A percentile compares a stretch with the other conserved stretches of the same genome.
Evolutionary conservation across 2,797 vertebrate species (phyloP).

Genomic region (Podarcis lilfordi): DNA sequence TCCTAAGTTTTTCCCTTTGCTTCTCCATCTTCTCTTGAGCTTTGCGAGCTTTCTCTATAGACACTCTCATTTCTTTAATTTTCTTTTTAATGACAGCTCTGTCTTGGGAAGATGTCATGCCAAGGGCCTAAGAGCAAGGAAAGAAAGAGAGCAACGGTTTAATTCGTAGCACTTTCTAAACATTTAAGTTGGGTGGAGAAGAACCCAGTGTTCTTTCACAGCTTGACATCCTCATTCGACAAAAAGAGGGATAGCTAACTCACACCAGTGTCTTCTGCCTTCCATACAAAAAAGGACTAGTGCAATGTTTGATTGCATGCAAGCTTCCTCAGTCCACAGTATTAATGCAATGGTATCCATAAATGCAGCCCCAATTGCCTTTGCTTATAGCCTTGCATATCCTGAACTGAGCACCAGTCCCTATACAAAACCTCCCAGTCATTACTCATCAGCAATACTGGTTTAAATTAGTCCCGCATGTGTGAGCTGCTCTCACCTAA

Average conservation of each 20-base stretch:
- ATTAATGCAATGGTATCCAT: neutral
- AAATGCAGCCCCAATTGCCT: neutral
- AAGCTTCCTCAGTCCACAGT: neutral
- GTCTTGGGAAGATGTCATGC: conserved; percentile 90
- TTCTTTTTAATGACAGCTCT: conserved; percentile 92
- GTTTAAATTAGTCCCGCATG: neutral
- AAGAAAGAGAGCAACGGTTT: neutral
- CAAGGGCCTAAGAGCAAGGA: conserved; percentile 79
- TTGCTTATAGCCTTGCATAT: neutral
- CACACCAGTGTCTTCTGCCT: neutral
- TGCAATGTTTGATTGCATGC: neutral
- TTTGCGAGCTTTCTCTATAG: conserved; percentile 89
- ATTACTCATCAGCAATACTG: neutral
- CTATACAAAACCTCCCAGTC: neutral
- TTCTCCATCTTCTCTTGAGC: conserved; percentile 92
- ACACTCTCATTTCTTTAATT: conserved; percentile 92
- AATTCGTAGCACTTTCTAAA: neutral
- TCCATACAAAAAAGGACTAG: too few relatives aligned
- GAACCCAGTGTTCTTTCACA: neutral
- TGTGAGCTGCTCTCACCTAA: neutral
- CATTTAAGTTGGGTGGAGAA: neutral
- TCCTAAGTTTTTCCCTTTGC: conserved; percentile 87
- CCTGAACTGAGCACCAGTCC: neutral
- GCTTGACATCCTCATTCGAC: neutral
- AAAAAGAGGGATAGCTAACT: neutral